A percentile compares a stretch with the other conserved stretches of the same genome.
Conservation (phyloP, 2,113 vertebrate species). For the Aegotheles bennettii region DNA sequence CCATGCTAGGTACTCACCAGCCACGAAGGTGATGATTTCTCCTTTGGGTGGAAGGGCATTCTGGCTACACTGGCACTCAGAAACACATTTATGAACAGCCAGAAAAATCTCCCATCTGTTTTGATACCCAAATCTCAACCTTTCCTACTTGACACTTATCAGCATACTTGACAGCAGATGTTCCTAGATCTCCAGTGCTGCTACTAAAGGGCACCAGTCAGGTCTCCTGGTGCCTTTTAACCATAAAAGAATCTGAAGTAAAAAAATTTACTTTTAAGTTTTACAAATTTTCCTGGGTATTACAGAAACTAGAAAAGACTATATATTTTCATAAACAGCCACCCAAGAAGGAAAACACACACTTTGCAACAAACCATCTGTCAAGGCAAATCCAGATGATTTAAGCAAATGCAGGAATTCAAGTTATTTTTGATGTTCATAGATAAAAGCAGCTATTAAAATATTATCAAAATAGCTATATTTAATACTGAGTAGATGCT, state of each 20-base stretch:
- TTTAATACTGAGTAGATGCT: conserved; percentile 12
- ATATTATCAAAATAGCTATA: conserved; percentile 47
- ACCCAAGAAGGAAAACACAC: conserved; percentile 59
- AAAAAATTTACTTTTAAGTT: conserved; percentile 45
- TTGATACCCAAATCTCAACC: not conserved
- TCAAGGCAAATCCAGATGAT: conserved; percentile 68
- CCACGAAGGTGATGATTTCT: not conserved
- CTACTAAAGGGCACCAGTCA: not conserved
- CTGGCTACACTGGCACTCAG: not conserved
- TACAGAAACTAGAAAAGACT: conserved; percentile 29
- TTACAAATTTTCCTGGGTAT: conserved; percentile 32
- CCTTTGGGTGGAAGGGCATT: not conserved
- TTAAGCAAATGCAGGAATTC: conserved; percentile 68
- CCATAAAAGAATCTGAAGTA: not conserved
- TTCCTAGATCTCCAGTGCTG: not conserved
- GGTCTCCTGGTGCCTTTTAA: conserved; percentile 6
- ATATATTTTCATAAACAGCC: conserved; percentile 69
- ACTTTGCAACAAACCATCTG: conserved; percentile 59
- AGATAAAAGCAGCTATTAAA: conserved; percentile 58
- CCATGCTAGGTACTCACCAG: not conserved
- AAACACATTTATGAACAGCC: not conserved
- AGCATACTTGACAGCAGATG: not conserved
- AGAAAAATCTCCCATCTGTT: not conserved
- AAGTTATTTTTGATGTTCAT: conserved; percentile 58
- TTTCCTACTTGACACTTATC: not conserved